A percentile compares a stretch with the other conserved stretches of the same genome.
Conservation (phyloP, 2,888 invertebrate genomes). For the Pachliopta kotzebuea region DNA sequence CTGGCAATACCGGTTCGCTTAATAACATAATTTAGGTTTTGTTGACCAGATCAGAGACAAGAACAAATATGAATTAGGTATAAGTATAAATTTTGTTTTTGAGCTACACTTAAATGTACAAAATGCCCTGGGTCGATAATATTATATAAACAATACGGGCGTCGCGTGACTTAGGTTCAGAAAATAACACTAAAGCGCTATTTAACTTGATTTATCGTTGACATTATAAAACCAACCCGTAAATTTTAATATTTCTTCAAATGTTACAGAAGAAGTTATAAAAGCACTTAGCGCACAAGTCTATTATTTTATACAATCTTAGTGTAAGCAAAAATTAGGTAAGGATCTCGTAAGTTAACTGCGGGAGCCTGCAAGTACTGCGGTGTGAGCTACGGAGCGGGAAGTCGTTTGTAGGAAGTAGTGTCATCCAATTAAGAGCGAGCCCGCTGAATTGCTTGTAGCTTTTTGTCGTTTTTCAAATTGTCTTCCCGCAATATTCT, state of each 20-base stretch:
- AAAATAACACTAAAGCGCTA: constrained; percentile 37
- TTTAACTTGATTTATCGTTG: constrained; percentile 41
- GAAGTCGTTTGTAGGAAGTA: constrained; percentile 73
- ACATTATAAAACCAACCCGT: constrained; percentile 46
- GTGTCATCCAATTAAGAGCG: constrained; percentile 78
- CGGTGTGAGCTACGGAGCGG: constrained; percentile 33
- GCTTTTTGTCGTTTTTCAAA: constrained; percentile 72
- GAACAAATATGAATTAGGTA: background rate
- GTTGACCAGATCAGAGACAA: background rate
- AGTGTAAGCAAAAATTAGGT: constrained; percentile 31
- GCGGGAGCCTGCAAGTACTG: constrained; percentile 40
- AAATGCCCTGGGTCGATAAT: constrained; percentile 9
- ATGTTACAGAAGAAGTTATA: constrained; percentile 26
- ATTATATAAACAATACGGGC: constrained; percentile 32
- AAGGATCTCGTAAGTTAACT: constrained; percentile 46
- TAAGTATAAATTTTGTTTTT: too few species aligned
- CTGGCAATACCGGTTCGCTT: background rate
- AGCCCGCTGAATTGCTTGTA: constrained; percentile 72
- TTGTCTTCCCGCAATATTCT: constrained; percentile 60
- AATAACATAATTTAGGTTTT: background rate
- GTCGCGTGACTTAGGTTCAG: constrained; percentile 54
- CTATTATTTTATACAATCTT: constrained; percentile 26
- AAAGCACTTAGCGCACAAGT: constrained; percentile 17
- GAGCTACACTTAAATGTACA: background rate
- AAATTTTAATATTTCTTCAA: constrained; percentile 26